Evolutionary conservation across 2,888 invertebrate species (phyloP).

Genomic region (Nezara viridula): DNA sequence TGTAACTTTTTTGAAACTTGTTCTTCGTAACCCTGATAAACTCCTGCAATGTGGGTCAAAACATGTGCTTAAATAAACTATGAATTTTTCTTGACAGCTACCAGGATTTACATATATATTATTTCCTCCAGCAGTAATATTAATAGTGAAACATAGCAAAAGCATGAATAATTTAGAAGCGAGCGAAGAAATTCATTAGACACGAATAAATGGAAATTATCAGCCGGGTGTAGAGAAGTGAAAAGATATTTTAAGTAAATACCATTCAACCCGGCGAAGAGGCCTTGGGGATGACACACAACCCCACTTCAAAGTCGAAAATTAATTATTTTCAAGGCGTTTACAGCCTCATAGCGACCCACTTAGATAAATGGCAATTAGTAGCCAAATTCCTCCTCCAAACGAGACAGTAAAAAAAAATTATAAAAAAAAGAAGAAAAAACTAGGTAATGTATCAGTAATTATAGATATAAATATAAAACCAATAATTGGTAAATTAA

Average conservation of each 20-base stretch:
- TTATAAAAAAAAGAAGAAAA: not conserved
- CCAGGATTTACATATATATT: no score
- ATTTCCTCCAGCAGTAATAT: not conserved
- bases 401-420: not conserved
- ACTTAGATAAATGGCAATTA: slow-evolving; percentile 40
- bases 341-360: not conserved
- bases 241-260: not conserved
- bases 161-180: not conserved
- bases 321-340: slow-evolving; percentile 45
- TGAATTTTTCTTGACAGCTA: no score
- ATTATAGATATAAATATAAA: not conserved
- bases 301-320: slow-evolving; percentile 23
- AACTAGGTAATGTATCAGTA: not conserved
- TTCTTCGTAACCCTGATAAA: no score
- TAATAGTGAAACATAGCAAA: not conserved
- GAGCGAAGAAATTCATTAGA: not conserved
- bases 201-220: not conserved
- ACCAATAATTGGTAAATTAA: not conserved
- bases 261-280: not conserved
- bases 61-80: no score
- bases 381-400: not conserved
- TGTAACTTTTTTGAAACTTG: no score
- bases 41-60: no score
- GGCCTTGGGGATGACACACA: slow-evolving; percentile 6
- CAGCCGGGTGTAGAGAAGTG: not conserved